Conservation (phyloP, 1,140 invertebrate genomes). For the Drosophila miranda region DNA sequence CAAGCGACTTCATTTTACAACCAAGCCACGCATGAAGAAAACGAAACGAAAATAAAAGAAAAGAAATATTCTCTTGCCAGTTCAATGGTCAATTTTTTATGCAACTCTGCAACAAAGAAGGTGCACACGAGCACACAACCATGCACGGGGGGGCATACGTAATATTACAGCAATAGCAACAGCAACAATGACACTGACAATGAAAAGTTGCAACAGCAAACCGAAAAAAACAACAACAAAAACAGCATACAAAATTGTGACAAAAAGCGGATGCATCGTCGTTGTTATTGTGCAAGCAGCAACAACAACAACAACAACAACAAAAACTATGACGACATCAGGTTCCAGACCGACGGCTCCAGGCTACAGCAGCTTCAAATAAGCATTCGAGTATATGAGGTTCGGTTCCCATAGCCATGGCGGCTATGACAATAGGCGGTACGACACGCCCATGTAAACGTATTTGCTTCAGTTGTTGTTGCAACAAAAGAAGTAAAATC, state of each 20-base stretch:
- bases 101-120: slow-evolving; percentile 59
- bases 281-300: slow-evolving; percentile 54
- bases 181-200: slow-evolving; percentile 78
- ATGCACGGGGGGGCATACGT: slow-evolving; percentile 19
- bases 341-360: slow-evolving; percentile 24
- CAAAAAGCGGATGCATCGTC: slow-evolving; percentile 60
- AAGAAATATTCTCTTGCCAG: slow-evolving; percentile 53
- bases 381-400: slow-evolving; percentile 3
- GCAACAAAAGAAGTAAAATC: slow-evolving; percentile 52
- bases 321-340: slow-evolving; percentile 62
- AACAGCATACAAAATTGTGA: slow-evolving; percentile 26
- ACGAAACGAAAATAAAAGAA: slow-evolving; percentile 25
- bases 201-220: slow-evolving; percentile 53
- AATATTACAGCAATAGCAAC: slow-evolving; percentile 65
- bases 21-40: slow-evolving; percentile 45
- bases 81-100: slow-evolving; percentile 73
- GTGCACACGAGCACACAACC: slow-evolving; percentile 18
- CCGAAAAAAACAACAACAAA: slow-evolving; percentile 19
- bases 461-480: slow-evolving; percentile 3
- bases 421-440: slow-evolving; percentile 26
- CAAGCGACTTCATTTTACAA: slow-evolving; percentile 41
- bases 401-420: slow-evolving; percentile 28
- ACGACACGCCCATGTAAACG: slow-evolving; percentile 47
- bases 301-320: slow-evolving; percentile 46
- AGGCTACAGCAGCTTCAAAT: slow-evolving; percentile 22